Evolutionary conservation across 2,888 invertebrate genomes (phyloP), one percentile per base, ranked within the genome.

Genomic region (Zhuqinia jingwanae): DNA sequence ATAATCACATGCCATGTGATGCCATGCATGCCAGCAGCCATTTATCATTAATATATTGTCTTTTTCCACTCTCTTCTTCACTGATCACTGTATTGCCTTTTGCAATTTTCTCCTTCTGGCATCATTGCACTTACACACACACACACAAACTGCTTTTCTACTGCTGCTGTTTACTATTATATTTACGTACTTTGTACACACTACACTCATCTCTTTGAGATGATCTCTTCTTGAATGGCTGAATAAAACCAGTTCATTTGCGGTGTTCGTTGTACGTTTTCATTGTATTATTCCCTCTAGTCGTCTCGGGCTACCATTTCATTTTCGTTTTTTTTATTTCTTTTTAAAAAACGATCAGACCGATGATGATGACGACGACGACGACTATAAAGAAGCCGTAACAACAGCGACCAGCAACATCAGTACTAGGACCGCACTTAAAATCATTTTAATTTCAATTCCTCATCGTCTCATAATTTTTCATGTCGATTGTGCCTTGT

Each of bases 231-330:
- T 53, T 76, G 58, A 76, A 76, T 76, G 76, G 60, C 45, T 77
- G 45, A 77, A 60, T 60, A 60, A 45, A 77, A 77, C 77, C 77
- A 77, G 77, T 77, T 77, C 77, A 77, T 56, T 60, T 77, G 36
- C 36, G 8, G 8, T 36, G 36, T 36, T 36, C 36, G 36, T 36
- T 8, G 36, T 36, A 6, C 36, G 36, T 25, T 65, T 42, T 70
- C n/a, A 25, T 50, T 25, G 25, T 25, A 47, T 2, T 70, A 22
- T 70, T 50, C 68, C 50, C 5, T 50, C 42, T 68, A 45, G 42
- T 30, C 2, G 42, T 30, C 2, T 70, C 70, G 70, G 47, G 45
- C 47, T 15, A 47, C 70, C 47, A 70, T 50, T 36, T 6, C 36
- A 36, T 6, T 36, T 36, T 36, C 8, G 36, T 3, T 25, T 47